Conservation (phyloP, 2,888 invertebrate species). For the Epinotia brunnichana region DNA sequence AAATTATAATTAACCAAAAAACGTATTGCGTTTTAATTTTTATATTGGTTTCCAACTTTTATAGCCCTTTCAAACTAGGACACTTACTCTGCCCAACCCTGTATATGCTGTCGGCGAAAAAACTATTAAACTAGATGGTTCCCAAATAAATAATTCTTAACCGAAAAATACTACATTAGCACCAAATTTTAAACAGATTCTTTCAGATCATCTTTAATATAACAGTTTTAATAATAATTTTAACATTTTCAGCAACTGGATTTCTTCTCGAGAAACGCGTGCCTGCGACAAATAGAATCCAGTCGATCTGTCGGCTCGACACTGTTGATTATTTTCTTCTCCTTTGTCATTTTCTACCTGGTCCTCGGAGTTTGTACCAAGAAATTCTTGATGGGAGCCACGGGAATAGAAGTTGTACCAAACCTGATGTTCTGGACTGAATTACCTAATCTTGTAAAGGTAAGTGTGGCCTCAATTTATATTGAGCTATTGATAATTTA, state of each 20-base stretch:
- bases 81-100: too few relatives aligned
- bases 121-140: too few relatives aligned
- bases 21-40: too few relatives aligned
- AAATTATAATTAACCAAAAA: too few relatives aligned
- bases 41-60: too few relatives aligned
- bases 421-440: conserved; percentile 89
- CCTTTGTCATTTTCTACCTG: conserved; percentile 84
- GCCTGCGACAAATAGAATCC: conserved; percentile 67
- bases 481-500: background rate
- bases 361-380: conserved; percentile 86
- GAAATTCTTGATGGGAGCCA: conserved; percentile 87
- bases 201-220: too few relatives aligned
- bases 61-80: too few relatives aligned
- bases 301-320: conserved; percentile 86
- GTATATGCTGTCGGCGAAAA: too few relatives aligned
- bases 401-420: conserved; percentile 89
- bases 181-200: too few relatives aligned
- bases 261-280: conserved; percentile 80
- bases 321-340: conserved; percentile 85
- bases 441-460: conserved; percentile 87
- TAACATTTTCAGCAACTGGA: conserved; percentile 70
- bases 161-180: too few relatives aligned
- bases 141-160: too few relatives aligned
- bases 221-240: background rate
- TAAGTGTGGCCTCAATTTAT: conserved; percentile 67